Evolutionary conservation across 92 coral and sea anemone genomes (phyloP).

Genomic region (Anthopleura xanthogrammica): DNA sequence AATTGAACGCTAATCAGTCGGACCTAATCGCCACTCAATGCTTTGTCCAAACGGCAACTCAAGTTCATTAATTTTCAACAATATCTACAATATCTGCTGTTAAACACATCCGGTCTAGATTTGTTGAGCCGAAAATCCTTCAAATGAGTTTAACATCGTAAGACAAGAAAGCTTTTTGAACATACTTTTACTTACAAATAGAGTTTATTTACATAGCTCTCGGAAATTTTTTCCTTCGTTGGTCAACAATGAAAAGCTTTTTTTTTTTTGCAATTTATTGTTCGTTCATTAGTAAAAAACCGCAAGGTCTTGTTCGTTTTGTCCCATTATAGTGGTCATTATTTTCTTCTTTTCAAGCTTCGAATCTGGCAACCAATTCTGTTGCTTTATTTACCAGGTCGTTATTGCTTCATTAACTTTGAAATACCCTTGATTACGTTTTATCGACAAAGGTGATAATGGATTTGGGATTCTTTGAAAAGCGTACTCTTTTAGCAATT

Average conservation of each 20-base stretch:
- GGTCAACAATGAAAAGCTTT: conserved; percentile 48
- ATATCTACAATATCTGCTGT: background rate
- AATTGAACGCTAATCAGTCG: conserved; percentile 55
- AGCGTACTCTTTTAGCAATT: conserved; percentile 9
- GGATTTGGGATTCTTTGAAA: background rate
- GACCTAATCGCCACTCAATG: background rate
- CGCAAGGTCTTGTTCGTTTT: background rate
- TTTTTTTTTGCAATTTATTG: conserved; percentile 5
- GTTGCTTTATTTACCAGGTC: background rate
- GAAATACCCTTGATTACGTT: background rate
- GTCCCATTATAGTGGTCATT: background rate
- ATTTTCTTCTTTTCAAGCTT: background rate
- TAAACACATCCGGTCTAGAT: conserved; percentile 24
- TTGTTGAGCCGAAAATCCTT: conserved; percentile 10
- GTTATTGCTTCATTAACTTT: conserved; percentile 6
- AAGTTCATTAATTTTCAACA: conserved; percentile 3
- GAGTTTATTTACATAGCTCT: conserved; percentile 64
- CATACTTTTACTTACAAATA: conserved; percentile 26
- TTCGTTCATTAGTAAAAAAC: conserved; percentile 11
- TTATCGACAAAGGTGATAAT: conserved; percentile 16
- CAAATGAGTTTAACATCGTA: conserved; percentile 25
- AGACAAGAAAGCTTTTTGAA: conserved; percentile 22
- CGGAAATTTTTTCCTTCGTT: conserved; percentile 62
- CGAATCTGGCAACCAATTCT: background rate
- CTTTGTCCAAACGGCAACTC: background rate